A percentile compares a stretch with the other conserved stretches of the same genome.
Conservation (phyloP, 2,797 vertebrate species). For the Columba guinea region DNA sequence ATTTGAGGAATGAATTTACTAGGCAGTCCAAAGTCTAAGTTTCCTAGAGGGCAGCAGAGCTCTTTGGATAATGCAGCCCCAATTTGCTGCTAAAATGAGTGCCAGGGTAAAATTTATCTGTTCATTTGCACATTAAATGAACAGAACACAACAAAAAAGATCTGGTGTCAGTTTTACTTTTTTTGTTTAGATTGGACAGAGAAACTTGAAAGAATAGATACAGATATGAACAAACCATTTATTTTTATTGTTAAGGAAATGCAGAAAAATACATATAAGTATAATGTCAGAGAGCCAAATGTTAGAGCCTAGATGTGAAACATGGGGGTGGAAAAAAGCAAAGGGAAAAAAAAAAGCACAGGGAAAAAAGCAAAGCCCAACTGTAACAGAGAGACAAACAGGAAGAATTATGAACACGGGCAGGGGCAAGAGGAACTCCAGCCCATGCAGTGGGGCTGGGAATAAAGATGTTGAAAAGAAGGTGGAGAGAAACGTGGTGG, state of each 20-base stretch:
- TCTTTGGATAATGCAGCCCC: background rate
- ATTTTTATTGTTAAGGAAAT: background rate
- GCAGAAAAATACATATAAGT: background rate
- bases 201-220: background rate
- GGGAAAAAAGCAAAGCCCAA: background rate
- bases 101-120: background rate
- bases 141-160: background rate
- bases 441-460: background rate
- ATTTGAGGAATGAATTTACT: background rate
- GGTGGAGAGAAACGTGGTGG: background rate
- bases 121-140: background rate
- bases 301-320: background rate
- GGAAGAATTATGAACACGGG: rapidly evolving
- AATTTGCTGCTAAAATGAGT: background rate
- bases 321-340: background rate
- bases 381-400: background rate
- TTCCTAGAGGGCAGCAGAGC: background rate
- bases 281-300: background rate
- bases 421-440: background rate
- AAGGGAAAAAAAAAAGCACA: no score
- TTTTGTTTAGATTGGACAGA: background rate
- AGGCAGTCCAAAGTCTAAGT: background rate
- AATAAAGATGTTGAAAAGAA: background rate
- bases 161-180: background rate
- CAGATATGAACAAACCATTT: background rate